These are phyloP conservation scores for Folsomia candida DNA, from an alignment of 2,888 invertebrate genomes.

Conservation along the genomic window DNA sequence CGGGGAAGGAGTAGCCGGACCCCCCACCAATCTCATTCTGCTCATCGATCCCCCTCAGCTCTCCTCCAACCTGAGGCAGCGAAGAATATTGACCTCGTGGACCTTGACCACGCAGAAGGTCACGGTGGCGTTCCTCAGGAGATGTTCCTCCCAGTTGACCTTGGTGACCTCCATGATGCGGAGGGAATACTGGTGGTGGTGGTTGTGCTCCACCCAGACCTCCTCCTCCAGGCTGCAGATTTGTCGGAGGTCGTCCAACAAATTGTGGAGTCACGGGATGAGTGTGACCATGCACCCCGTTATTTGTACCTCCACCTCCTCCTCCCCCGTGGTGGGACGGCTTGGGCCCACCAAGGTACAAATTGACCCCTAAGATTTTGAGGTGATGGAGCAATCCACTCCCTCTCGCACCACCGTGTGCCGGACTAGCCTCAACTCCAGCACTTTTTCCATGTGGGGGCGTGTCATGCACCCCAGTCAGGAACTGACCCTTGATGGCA, in stretches of 20 bases:
- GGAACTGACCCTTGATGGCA: not conserved
- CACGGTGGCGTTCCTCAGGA: not conserved
- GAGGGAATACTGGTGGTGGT: too few relatives aligned
- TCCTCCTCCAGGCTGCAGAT: not conserved
- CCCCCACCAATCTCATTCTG: not conserved
- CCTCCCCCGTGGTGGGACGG: not conserved
- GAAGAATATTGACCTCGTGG: not conserved
- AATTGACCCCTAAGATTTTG: conserved; percentile 4
- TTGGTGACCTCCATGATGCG: conserved; percentile 1
- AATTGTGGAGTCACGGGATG: not conserved
- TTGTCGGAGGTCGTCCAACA: not conserved
- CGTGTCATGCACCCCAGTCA: not conserved
- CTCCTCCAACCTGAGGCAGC: not conserved
- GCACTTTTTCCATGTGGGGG: not conserved
- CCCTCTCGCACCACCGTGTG: not conserved
- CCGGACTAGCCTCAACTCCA: not conserved
- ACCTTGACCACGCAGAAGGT: not conserved
- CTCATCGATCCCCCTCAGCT: not conserved
- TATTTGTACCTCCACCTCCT: too few relatives aligned
- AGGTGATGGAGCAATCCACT: not conserved
- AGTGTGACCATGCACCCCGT: not conserved
- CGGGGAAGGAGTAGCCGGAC: not conserved
- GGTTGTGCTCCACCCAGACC: not conserved
- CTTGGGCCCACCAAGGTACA: not conserved
- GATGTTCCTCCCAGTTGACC: not conserved